Base-by-base conservation (phyloP, 2,797 vertebrate species). In the Phrynocephalus guinanensis region DNA sequence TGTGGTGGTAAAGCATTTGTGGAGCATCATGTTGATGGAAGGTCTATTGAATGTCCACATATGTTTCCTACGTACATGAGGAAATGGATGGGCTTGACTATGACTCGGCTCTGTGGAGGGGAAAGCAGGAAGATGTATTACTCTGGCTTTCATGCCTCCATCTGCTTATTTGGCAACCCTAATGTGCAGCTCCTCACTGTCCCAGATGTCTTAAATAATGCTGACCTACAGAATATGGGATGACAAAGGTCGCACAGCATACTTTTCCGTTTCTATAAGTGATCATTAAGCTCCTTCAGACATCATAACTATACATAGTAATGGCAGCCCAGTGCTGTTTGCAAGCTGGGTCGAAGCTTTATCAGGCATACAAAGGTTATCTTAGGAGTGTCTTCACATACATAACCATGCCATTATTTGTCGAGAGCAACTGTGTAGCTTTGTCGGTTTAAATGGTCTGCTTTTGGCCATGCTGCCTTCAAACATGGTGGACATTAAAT, bases 151-250 rank as follows among this genome's bases (percentile, higher is more conserved):
- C 4, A 86, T 91, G 91, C 93, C 94, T 93, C 91, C 93, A 92
- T 96, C 93, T 94, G 93, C 92, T 94, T 91, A 81, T 91, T 88
- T 92, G 93, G 92, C 95, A 95, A 52, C 88, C 73, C 82, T 95
- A 93, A 94, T 93, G 92, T 93, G 93, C 93, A 92, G 91, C 77
- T 93, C 91, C 91, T 88, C 83, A 52, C 90, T 84, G 86, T 92
- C 90, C 91, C 88, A 86, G 84, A 95, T 94, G 90, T 92, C 91
- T 93, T 93, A 93, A 95, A 93, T 94, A 94, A 88, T 94, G 89
- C 91, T 94, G 94, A 94, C 94, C 94, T 93, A 92, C 87, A 86
- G 91, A 88, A 89, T 93, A 91, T 92, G 78, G 86, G 38, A 89
- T 93, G 91, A 88, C 88, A 95, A 95, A 95, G 94, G 95, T 94